Conservation (phyloP, 2,797 vertebrate genomes). For the Malurus splendens region DNA sequence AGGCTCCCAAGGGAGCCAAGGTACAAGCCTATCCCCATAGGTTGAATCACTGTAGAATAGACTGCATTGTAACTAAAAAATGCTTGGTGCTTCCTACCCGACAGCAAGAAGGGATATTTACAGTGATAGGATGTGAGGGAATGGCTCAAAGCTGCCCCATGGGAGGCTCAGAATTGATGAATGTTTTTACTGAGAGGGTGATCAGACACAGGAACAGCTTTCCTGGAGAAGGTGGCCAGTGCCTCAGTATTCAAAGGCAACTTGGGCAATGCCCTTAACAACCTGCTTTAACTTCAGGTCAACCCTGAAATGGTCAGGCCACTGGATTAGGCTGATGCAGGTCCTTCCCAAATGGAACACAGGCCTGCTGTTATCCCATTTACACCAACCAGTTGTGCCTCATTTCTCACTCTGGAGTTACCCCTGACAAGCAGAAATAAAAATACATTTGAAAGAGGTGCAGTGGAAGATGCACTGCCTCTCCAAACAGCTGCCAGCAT, state of each 20-base stretch:
- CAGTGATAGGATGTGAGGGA: not conserved
- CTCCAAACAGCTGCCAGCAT: not conserved
- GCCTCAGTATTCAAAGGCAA: not conserved
- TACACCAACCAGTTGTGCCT: not conserved
- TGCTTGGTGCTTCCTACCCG: not conserved
- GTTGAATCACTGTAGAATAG: not conserved
- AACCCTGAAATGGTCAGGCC: not conserved
- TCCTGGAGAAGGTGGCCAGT: not conserved
- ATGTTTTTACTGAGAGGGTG: not conserved
- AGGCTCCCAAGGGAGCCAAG: not conserved
- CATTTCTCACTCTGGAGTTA: not conserved
- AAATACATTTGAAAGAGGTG: not conserved
- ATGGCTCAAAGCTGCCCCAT: not conserved
- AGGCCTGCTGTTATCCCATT: not conserved
- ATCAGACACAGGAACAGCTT: not conserved
- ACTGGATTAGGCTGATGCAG: not conserved
- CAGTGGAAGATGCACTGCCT: not conserved
- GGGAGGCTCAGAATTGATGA: not conserved
- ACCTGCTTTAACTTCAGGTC: not conserved
- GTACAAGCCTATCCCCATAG: not conserved
- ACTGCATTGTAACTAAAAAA: not conserved
- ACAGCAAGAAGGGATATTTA: not conserved
- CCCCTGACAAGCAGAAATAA: not conserved
- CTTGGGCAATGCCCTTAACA: not conserved
- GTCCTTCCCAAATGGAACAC: not conserved